Evolutionary conservation across 2,888 invertebrate genomes (phyloP), one percentile per base, ranked within the genome.

Genomic region (Caenorhabditis sp.): DNA sequence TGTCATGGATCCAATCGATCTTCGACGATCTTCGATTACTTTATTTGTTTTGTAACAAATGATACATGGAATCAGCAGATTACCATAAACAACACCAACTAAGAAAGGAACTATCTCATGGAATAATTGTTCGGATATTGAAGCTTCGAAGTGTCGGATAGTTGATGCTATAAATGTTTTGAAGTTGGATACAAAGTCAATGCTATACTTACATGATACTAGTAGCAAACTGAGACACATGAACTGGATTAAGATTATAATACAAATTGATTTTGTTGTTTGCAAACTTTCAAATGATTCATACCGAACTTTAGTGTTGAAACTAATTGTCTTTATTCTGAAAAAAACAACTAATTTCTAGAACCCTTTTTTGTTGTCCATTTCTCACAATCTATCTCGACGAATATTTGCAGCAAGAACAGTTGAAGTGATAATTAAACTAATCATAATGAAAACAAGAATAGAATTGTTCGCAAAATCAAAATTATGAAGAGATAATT

Each of bases 191-290:
- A 23, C 27, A 25, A 43, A 56, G 26, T n/a, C 23, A 25, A 56
- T 14, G 14, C 23, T 14, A 8, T 1, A 56, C 53, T n/a, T 21
- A 70, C 70, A 36, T 56, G 63, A 61, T 14, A 43, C 62, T 3
- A 59, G 27, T 1, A 38, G 20, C 12, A 70, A 66, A n/a, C 53
- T 54, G 36, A 70, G 50, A 66, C 65, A 70, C 20, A 63, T 21
- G 27, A 70, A 70, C 49, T 70, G 70, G 26, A 62, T 54, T n/a
- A 60, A 63, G 12, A 60, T 63, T 49, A 70, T 63, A 54, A 25
- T 63, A 50, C 63, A 70, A 43, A 70, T 63, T 49, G 70, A 63
- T 49, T 66, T 70, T 10, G 70, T 66, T 17, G 70, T 70, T 17
- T 62, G 36, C 31, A 70, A 31, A 56, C 60, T 66, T 50, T 70